Base-by-base conservation (phyloP, 2,113 vertebrate species). In the Gavia stellata region DNA sequence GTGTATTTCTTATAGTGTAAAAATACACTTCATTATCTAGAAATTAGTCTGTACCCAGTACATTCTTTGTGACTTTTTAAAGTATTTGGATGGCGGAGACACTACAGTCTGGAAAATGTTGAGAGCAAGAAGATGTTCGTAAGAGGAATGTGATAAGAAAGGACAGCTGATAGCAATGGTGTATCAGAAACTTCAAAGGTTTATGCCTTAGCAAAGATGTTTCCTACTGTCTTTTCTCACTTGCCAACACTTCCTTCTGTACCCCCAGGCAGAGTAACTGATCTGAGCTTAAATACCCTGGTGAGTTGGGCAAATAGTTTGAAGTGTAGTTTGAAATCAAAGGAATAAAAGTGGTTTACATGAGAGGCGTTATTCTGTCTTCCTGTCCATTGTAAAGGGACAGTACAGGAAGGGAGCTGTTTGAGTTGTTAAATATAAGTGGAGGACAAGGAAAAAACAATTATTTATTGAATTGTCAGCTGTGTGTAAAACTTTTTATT, bases 291-390 rank as follows among this genome's bases (percentile, higher is more conserved):
- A 72, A 96, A 89, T 44, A 55, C 1, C 0, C n/a, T 84, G 49
- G 40, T 91, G 52, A 88, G 21, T 17, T 74, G 62, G 86, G 33
- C 55, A 82, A 94, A 68, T 66, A 88, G 53, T 95, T 96, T 94
- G 77, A 97, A 96, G 86, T 78, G 63, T 49, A 81, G 38, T 68
- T 94, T 95, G 73, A 96, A 70, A 93, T 73, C 38, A 95, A 93
- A 97, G 79, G 40, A 90, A 49, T 83, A 94, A 96, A 53, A 16
- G 10, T 94, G 44, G 21, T 94, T 95, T 68, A 55, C 9, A 33
- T 77, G 17, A 86, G 34, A 70, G 5, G 29, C 82, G 29, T 58
- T 74, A 50, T 53, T 91, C 55, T 70, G n/a, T 53, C 33, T 94
- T 73, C 45, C 44, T 92, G 82, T 31, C 36, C 49, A 34, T 36